Percentiles rank a stretch among this genome's conserved stretches.
phyloP scores from a whole-genome alignment of 1,140 invertebrate species.

The Sminthurides bifidus region DNA sequence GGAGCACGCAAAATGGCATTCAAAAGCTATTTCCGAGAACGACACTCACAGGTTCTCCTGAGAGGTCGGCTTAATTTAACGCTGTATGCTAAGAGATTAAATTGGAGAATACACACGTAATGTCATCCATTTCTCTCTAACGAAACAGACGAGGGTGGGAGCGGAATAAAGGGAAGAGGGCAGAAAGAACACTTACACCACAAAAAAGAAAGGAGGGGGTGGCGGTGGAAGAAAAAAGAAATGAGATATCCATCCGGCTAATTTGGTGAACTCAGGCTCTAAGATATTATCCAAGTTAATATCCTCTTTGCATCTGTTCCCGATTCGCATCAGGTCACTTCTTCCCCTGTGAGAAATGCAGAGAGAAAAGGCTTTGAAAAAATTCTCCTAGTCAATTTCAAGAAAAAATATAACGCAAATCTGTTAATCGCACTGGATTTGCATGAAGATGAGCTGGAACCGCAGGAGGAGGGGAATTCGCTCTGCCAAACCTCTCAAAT shows the following conservation, averaged over 20 bases:
- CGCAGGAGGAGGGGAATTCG: too few species aligned
- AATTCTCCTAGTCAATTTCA: neutral
- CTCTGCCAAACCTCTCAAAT: too few species aligned
- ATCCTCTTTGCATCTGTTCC: too few species aligned
- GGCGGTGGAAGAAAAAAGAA: too few species aligned
- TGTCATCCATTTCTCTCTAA: too few species aligned
- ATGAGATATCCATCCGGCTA: conserved; percentile 21
- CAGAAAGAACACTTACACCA: too few species aligned
- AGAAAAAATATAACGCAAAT: neutral
- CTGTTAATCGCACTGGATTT: neutral
- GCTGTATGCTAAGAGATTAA: conserved; percentile 29
- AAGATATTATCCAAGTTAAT: too few species aligned
- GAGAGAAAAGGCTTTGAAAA: neutral
- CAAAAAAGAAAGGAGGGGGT: conserved; percentile 3
- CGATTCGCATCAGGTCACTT: too few species aligned
- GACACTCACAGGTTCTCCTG: conserved; percentile 19
- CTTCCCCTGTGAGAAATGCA: too few species aligned
- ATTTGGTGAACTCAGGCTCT: conserved; percentile 27
- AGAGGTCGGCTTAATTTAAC: conserved; percentile 29
- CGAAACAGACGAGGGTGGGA: too few species aligned
- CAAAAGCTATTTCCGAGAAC: conserved; percentile 26
- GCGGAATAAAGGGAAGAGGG: too few species aligned
- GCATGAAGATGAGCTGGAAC: too few species aligned
- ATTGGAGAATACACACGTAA: conserved; percentile 15
- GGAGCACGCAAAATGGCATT: conserved; percentile 24